phyloP scores from a whole-genome alignment of 1,140 invertebrate genomes.

The Polypedilum pembai region DNA sequence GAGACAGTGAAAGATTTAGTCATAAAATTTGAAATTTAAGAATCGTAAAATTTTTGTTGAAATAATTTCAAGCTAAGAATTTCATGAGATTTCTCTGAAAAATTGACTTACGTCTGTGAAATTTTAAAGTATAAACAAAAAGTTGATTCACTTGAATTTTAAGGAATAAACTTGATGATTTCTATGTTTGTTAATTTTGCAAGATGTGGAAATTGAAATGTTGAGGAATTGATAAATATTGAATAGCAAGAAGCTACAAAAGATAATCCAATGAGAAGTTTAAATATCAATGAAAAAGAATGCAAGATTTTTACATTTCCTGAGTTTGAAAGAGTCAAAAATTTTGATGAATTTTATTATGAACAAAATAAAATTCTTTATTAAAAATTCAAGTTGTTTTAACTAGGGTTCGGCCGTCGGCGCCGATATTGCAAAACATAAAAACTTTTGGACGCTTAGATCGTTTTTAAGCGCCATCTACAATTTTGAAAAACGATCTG shows the following conservation, averaged over 20 bases:
- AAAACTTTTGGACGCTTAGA: no score
- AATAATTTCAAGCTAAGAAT: neutral
- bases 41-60: no score
- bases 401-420: no score
- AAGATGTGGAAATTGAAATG: slow-evolving; percentile 40
- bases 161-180: neutral
- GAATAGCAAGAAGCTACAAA: neutral
- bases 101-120: neutral
- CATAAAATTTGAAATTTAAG: no score
- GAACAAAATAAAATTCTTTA: neutral
- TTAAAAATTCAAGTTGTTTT: neutral
- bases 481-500: no score
- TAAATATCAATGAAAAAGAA: neutral
- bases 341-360: neutral
- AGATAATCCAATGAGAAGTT: neutral
- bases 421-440: no score
- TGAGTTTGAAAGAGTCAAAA: neutral
- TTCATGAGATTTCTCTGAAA: neutral
- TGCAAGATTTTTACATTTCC: neutral
- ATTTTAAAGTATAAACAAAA: neutral
- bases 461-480: no score
- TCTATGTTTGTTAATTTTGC: slow-evolving; percentile 46
- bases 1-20: no score
- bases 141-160: slow-evolving; percentile 40
- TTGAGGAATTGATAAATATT: slow-evolving; percentile 33